phyloP scores from a whole-genome alignment of 1,140 invertebrate species.

The Aporrectodea caliginosa region DNA sequence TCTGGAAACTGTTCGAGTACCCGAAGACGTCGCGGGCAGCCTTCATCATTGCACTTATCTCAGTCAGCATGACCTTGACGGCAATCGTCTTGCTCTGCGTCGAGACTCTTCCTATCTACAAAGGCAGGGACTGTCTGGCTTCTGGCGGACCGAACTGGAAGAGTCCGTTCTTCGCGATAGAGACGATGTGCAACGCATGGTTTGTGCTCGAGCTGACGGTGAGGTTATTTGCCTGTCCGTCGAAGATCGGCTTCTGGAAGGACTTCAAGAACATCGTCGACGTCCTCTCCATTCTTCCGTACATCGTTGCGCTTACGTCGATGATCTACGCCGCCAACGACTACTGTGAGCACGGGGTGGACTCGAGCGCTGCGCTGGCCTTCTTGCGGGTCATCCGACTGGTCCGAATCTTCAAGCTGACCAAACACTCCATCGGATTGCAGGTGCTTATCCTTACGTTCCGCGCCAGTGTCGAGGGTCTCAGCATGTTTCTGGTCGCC shows the following conservation, averaged over 20 bases:
- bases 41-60: conserved; percentile 51
- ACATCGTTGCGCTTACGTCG: conserved; percentile 55
- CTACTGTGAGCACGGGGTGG: conserved; percentile 51
- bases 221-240: conserved; percentile 55
- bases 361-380: conserved; percentile 48
- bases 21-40: conserved; percentile 51
- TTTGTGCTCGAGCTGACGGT: conserved; percentile 58
- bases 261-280: conserved; percentile 60
- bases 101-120: conserved; percentile 47
- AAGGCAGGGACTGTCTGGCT: conserved; percentile 38
- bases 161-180: conserved; percentile 51
- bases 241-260: conserved; percentile 56
- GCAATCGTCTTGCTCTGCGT: conserved; percentile 55
- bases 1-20: conserved; percentile 56
- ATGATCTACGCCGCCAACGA: conserved; percentile 47
- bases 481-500: conserved; percentile 53
- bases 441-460: conserved; percentile 58
- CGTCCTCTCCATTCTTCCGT: conserved; percentile 57
- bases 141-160: conserved; percentile 39
- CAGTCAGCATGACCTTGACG: conserved; percentile 50
- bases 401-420: conserved; percentile 54
- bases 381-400: conserved; percentile 54
- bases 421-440: conserved; percentile 57
- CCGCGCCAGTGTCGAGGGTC: conserved; percentile 52
- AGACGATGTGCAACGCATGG: conserved; percentile 57